phyloP scores from a whole-genome alignment of 2,888 invertebrate species.

The Taenaris catops region DNA sequence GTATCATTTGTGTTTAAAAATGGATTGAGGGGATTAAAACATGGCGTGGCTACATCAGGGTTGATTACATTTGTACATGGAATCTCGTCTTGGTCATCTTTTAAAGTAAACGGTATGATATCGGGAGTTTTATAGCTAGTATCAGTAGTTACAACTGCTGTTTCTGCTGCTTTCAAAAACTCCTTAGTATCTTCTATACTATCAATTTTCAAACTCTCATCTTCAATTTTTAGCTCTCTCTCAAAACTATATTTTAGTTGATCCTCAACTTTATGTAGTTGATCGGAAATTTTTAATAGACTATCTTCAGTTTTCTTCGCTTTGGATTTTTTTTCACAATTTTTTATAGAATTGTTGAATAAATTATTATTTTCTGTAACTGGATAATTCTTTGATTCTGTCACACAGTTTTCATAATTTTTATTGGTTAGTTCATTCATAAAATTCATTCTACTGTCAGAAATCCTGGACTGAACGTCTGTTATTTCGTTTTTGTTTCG shows the following conservation, averaged over 20 bases:
- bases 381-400: too few relatives aligned
- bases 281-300: conserved; percentile 68
- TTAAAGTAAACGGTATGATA: conserved; percentile 38
- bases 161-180: conserved; percentile 42
- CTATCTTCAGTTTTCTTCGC: conserved; percentile 73
- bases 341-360: conserved; percentile 22
- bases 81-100: conserved; percentile 47
- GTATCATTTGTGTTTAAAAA: conserved; percentile 56
- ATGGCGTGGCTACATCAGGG: conserved; percentile 29
- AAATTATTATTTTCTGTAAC: conserved; percentile 31
- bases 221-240: conserved; percentile 59
- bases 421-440: conserved; percentile 65
- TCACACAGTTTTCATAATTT: conserved; percentile 41
- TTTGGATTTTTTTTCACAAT: conserved; percentile 36
- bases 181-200: conserved; percentile 32
- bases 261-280: conserved; percentile 69
- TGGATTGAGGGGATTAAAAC: conserved; percentile 56
- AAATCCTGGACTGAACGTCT: conserved; percentile 68
- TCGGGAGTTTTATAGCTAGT: conserved; percentile 39
- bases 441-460: conserved; percentile 70
- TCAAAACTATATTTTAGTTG: conserved; percentile 69
- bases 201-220: conserved; percentile 50
- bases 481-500: conserved; percentile 57
- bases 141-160: conserved; percentile 41
- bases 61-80: conserved; percentile 30